These are phyloP conservation scores for Frankliniella fusca DNA, from an alignment of 2,888 invertebrate species.

Conservation along the genomic window DNA sequence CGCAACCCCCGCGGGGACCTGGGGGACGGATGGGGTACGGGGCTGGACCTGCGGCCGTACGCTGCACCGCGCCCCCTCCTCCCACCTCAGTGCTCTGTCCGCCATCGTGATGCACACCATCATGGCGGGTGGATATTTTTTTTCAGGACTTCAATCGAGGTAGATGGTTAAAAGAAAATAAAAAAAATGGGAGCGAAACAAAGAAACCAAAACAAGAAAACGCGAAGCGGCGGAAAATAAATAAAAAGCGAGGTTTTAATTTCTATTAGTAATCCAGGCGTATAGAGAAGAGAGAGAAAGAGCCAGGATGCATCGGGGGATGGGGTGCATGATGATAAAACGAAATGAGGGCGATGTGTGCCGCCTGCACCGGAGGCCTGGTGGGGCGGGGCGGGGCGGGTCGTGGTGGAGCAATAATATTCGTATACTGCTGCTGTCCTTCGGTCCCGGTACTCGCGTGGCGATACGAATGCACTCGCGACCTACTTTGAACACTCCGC, in stretches of 20 bases:
- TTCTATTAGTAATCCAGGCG: constrained; percentile 19
- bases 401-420: neutral
- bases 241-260: constrained; percentile 8
- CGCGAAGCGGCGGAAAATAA: neutral
- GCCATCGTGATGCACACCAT: constrained; percentile 12
- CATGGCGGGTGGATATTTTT: neutral
- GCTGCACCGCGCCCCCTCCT: neutral
- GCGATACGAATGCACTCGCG: no score
- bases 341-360: neutral
- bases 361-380: neutral
- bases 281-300: neutral
- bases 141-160: neutral
- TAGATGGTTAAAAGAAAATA: neutral
- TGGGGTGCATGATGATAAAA: neutral
- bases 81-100: neutral
- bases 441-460: no score
- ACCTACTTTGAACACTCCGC: no score
- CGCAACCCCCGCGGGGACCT: neutral
- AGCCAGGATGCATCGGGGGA: neutral
- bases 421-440: no score
- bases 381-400: neutral
- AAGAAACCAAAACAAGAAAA: neutral
- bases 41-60: neutral
- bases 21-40: neutral
- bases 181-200: neutral